These are phyloP conservation scores for Tenualosa ilisha DNA, from an alignment of 2,797 vertebrate genomes.

Conservation along the genomic window DNA sequence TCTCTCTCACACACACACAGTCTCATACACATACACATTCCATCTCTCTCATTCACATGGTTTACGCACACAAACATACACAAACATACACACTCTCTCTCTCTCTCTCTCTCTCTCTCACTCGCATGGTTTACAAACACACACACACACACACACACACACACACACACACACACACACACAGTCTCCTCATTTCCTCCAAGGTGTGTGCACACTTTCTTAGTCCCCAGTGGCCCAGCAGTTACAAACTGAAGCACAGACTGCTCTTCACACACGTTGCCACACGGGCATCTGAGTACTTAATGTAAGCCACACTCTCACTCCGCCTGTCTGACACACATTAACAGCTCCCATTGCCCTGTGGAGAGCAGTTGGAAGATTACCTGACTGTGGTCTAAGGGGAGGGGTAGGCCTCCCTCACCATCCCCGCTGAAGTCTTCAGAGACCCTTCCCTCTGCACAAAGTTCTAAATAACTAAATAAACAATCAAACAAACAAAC, in stretches of 20 bases:
- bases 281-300: not conserved
- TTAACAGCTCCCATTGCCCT: not conserved
- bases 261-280: conserved; percentile 19
- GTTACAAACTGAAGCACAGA: not conserved
- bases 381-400: not conserved
- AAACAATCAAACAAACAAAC: not conserved
- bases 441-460: not conserved
- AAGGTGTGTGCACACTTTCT: not conserved
- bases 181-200: not conserved
- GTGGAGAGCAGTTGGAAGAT: not conserved
- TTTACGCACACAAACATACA: no score
- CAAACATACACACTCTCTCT: no score
- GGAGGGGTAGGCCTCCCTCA: not conserved
- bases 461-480: not conserved
- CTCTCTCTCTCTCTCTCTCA: no score
- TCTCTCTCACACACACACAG: not conserved
- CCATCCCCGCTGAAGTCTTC: no score
- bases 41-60: no score
- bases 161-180: not conserved
- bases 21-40: no score
- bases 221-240: not conserved
- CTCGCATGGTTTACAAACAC: no score
- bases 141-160: no score
- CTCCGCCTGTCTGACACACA: not conserved
- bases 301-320: not conserved